Evolutionary conservation across 2,797 vertebrate species (phyloP), one percentile per base, ranked within the genome.

Genomic region (Intellagama lesueurii): DNA sequence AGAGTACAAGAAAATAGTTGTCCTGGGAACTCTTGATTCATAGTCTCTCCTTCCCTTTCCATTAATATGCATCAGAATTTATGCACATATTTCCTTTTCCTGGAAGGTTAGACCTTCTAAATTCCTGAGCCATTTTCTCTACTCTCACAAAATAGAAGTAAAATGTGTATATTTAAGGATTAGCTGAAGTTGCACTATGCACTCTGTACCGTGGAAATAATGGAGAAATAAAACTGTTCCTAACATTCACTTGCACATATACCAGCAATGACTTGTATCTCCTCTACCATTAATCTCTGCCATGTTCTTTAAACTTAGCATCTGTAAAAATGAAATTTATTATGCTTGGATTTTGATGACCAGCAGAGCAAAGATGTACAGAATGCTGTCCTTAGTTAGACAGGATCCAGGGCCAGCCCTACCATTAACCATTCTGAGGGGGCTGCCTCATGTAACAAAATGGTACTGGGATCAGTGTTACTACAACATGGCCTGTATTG

Each of bases 191-290:
- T 75, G 83, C 75, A 73, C 66, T 64, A 89, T 93, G 85, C 4
- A 84, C 6, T 19, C 44, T 8, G 70, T 81, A n/a, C 40, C 47
- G 82, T 11, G 7, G 64, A 44, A 81, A 90, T 14, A 3, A 87
- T 83, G 90, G 8, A 52, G 70, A 90, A 90, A 91, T 44, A 89
- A 87, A 91, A 7, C 40, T 90, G 85, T 80, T 30, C 80, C 89
- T 60, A 56, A n/a, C 22, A 60, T 87, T 92, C 81, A 19, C 2
- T 1, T 79, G 11, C 91, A 66, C 82, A 77, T 79, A 47, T 84
- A 73, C 19, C 47, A 73, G 78, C 78, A 49, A 49, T 75, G 28
- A 47, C 68, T 90, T 79, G 30, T 66, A 30, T 75, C 88, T 93
- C 90, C 90, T 56, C 40, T 8, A 52, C 87, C 69, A 92, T 76